Evolutionary conservation across 1,140 invertebrate genomes (phyloP), one percentile per base, ranked within the genome.

Genomic region (Drosophila asahinai): DNA sequence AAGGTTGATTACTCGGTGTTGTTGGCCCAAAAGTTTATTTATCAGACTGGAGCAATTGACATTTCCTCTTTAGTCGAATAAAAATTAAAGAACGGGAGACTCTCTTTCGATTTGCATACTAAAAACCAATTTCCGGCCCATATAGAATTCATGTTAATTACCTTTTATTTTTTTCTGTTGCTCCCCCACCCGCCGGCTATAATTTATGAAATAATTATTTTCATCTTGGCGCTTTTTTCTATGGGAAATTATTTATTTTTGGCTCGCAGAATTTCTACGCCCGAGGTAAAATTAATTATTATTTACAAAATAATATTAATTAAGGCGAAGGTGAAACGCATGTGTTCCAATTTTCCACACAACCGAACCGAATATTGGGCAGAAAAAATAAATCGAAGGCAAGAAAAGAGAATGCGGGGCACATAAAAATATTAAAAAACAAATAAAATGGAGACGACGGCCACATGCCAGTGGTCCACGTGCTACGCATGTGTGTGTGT

Each of bases 271-370:
- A 36, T 45, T 51, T 40, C 38, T 17, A 73, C 68, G 70, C 70
- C 60, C 70, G 68, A 52, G 70, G 67, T 62, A 81, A 81, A 86
- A 73, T 82, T 82, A 86, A 86, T 86, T 86, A 87, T 75, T 83
- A 87, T 83, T 80, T 79, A 83, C 79, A 86, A 73, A 87, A 83
- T 83, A 83, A 67, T 86, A 63, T 75, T 74, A 84, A 90, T 84
- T 90, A 89, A 90, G 84, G 81, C 83, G 86, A 89, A 89, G 84
- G 84, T 89, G 81, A 90, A 78, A 73, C 77, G 81, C 77, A 84
- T 83, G 74, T 84, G 81, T 81, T 83, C 81, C 68, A 68, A 74
- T 68, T 83, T 83, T 62, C 47, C 48, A 64, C 47, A 55, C 22
- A 77, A 67, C 55, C 27, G 14, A 70, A 66, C 40, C 40, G 48